Base-by-base conservation (phyloP, 2,888 invertebrate genomes). In the Fragum whitleyi region DNA sequence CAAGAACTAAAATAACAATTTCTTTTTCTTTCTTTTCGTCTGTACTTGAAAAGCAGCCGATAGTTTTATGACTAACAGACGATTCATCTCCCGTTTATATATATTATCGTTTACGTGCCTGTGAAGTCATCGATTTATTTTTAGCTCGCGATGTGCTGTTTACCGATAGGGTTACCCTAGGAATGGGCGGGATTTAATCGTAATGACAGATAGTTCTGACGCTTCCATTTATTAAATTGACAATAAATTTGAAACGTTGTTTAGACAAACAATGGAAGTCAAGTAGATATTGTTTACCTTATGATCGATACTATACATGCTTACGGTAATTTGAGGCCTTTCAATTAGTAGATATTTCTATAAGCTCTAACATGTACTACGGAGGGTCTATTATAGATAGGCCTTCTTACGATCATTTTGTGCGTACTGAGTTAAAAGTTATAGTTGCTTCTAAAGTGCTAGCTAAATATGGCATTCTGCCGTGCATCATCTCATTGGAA, bases 81-180 rank as follows among this genome's bases (percentile, higher is more conserved):
- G 16, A n/a, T 9, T 14, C 47, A n/a, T 16, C 47, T 14, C n/a
- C n/a, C 2, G 47, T 47, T 47, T 19, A 47, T 47, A 47, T 47
- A 47, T n/a, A 32, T 6, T 32, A 32, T n/a, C 36, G 29, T 19
- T 2, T 57, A 23, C 26, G 57, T 57, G 26, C n/a, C 5, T 14
- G 57, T 61, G n/a, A 29, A 32, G 61, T 61, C 61, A 61, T 32
- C 16, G n/a, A 2, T 28, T 32, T 61, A 61, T 61, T 61, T 61
- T 61, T 32, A 61, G 61, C 14, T 29, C 32, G n/a, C 29, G 61
- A 9, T 32, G 7, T 6, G 23, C 57, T 61, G 61, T 61, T 61
- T 61, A 61, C 36, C 61, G 16, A 29, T 32, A 28, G 61, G 29
- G 29, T 32, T 32, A 16, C 36, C 61, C 61, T 47, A 47, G 47